phyloP scores from a whole-genome alignment of 2,888 invertebrate genomes.

The Cordylochernes scorpioides region DNA sequence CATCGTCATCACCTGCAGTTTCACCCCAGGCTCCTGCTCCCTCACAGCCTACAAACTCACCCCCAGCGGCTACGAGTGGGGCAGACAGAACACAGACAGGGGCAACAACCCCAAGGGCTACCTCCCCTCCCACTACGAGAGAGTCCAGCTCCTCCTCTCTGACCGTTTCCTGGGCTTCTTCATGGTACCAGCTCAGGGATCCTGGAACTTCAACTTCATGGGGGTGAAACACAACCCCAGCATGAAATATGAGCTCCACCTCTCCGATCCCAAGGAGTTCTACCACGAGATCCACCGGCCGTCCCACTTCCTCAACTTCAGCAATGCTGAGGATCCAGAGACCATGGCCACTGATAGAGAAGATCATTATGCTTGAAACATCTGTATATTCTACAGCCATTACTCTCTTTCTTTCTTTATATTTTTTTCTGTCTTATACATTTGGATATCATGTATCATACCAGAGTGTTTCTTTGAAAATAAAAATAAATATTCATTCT shows the following conservation, averaged over 20 bases:
- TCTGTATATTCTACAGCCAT: no score
- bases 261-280: slow-evolving; percentile 95
- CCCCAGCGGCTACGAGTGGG: slow-evolving; percentile 95
- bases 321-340: slow-evolving; percentile 67
- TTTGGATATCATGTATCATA: no score
- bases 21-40: slow-evolving; percentile 96
- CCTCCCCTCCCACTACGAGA: slow-evolving; percentile 90
- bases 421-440: no score
- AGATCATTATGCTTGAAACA: slow-evolving; percentile 38
- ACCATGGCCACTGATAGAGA: slow-evolving; percentile 74
- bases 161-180: slow-evolving; percentile 96
- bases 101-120: slow-evolving; percentile 98
- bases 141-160: slow-evolving; percentile 91
- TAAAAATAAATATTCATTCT: no score
- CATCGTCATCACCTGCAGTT: slow-evolving; percentile 91
- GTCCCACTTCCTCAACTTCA: slow-evolving; percentile 92
- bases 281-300: slow-evolving; percentile 96
- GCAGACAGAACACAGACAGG: slow-evolving; percentile 85
- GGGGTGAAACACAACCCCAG: slow-evolving; percentile 88
- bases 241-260: slow-evolving; percentile 90
- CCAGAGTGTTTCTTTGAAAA: no score
- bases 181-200: slow-evolving; percentile 91
- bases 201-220: slow-evolving; percentile 99
- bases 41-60: slow-evolving; percentile 95
- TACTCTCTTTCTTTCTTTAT: no score